phyloP scores from a whole-genome alignment of 64 coral and sea anemone genomes.

The Cladopsammia gracilis region DNA sequence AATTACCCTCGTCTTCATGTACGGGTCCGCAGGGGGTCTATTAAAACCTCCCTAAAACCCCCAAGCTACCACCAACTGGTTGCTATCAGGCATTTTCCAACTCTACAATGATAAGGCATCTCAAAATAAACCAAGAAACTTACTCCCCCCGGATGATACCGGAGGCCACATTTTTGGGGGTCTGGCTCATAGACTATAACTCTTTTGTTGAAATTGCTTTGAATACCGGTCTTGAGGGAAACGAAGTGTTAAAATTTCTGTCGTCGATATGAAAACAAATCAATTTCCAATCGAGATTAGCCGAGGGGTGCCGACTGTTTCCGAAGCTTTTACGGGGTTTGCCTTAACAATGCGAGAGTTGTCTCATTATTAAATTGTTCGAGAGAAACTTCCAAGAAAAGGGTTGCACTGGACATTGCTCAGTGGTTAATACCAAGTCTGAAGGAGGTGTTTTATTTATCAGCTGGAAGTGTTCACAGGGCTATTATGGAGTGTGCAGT shows the following conservation, averaged over 20 bases:
- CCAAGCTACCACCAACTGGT: no score
- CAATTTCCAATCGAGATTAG: neutral
- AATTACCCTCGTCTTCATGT: no score
- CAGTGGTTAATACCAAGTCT: neutral
- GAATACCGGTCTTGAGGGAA: neutral
- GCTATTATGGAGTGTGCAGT: neutral
- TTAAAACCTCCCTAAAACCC: no score
- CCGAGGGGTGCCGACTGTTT: neutral
- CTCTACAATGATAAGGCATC: no score
- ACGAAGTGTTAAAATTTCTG: neutral
- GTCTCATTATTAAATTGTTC: slow-evolving; percentile 7
- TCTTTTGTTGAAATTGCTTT: no score
- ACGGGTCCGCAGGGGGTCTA: no score
- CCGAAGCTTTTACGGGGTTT: no score
- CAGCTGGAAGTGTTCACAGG: neutral
- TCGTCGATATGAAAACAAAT: neutral
- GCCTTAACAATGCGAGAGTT: neutral
- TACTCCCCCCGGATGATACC: no score
- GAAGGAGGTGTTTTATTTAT: neutral
- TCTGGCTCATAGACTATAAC: no score
- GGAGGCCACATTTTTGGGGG: no score
- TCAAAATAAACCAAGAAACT: no score
- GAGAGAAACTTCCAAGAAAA: slow-evolving; percentile 6
- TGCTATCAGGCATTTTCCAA: no score
- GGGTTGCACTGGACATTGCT: slow-evolving; percentile 11